These are phyloP conservation scores for Sinocyclocheilus anophthalmus DNA, from an alignment of 2,113 vertebrate genomes.

Conservation along the genomic window DNA sequence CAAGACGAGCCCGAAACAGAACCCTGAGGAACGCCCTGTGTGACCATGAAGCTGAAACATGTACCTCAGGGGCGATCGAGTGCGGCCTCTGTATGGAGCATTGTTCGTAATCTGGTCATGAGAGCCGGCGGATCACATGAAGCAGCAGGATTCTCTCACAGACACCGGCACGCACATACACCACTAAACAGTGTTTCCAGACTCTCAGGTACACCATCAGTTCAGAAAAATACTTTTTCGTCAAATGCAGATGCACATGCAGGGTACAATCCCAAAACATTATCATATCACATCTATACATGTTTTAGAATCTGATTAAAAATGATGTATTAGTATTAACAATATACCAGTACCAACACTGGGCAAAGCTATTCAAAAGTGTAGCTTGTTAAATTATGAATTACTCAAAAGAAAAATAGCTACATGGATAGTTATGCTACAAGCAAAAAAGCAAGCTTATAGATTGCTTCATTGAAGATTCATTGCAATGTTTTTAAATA, in stretches of 20 bases:
- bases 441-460: background rate
- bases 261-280: background rate
- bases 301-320: background rate
- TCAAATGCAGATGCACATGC: background rate
- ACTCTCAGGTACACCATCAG: background rate
- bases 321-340: background rate
- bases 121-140: conserved; percentile 53
- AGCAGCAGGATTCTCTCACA: conserved; percentile 12
- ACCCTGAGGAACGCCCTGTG: background rate
- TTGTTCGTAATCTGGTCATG: conserved; percentile 58
- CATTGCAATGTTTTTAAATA: background rate
- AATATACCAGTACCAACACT: background rate
- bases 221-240: background rate
- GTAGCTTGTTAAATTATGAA: background rate
- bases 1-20: background rate
- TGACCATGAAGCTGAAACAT: conserved; percentile 42
- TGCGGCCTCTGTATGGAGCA: conserved; percentile 46
- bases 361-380: background rate
- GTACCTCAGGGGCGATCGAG: conserved; percentile 40
- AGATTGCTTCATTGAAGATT: background rate
- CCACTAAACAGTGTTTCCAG: conserved; percentile 21
- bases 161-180: conserved; percentile 26
- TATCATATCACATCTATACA: background rate
- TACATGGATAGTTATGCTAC: background rate
- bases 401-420: background rate